Evolutionary conservation across 2,113 vertebrate species (phyloP).

Genomic region (Fulica atra): DNA sequence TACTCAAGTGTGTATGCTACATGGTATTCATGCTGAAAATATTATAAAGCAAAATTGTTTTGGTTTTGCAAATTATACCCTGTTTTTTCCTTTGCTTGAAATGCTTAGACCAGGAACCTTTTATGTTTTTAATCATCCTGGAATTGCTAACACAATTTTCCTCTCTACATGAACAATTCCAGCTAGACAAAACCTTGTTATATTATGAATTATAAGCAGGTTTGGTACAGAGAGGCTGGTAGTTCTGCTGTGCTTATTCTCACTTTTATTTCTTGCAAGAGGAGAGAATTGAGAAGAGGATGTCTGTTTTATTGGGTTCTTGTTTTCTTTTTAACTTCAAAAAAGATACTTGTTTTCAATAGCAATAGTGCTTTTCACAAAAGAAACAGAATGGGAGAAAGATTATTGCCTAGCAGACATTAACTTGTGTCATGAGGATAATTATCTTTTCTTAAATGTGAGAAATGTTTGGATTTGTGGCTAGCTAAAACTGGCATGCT

Average conservation of each 20-base stretch:
- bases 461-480: slow-evolving; percentile 7
- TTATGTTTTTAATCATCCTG: slow-evolving; percentile 2
- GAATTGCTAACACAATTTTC: background rate
- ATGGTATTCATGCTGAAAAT: background rate
- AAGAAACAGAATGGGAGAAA: background rate
- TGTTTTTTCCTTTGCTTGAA: background rate
- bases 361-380: background rate
- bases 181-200: background rate
- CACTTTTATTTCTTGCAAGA: background rate
- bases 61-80: background rate
- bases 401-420: background rate
- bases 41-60: background rate
- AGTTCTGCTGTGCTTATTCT: background rate
- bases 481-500: background rate
- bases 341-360: background rate
- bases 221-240: background rate
- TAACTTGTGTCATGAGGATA: background rate
- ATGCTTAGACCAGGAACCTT: background rate
- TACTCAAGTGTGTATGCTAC: background rate
- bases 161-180: background rate
- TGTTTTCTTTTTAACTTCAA: background rate
- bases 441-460: background rate
- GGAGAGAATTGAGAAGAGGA: background rate
- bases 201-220: background rate
- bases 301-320: background rate